phyloP scores from a whole-genome alignment of 2,888 invertebrate genomes.

The Acrobasis consociella region DNA sequence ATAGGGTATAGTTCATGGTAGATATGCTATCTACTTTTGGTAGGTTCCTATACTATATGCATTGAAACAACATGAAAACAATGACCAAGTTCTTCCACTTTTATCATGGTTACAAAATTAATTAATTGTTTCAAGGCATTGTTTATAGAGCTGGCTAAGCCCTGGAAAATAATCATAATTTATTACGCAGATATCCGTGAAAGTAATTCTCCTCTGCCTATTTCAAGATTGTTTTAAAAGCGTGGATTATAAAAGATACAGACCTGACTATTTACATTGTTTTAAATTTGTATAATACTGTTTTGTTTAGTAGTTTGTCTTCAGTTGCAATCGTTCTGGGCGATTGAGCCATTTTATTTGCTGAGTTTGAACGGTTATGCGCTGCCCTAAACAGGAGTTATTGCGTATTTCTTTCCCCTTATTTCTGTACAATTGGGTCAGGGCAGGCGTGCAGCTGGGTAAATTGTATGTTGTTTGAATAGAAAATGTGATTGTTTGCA shows the following conservation, averaged over 20 bases:
- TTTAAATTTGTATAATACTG: neutral
- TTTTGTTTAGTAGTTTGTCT: neutral
- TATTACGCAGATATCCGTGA: neutral
- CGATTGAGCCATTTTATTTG: neutral
- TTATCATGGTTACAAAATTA: neutral
- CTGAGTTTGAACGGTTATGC: slow-evolving; percentile 24
- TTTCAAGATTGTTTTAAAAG: neutral
- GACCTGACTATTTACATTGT: neutral
- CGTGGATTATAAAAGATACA: neutral
- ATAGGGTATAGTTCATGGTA: no score
- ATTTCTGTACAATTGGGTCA: slow-evolving; percentile 20
- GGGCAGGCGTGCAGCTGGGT: neutral
- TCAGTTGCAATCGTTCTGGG: neutral
- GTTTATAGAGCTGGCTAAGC: no score
- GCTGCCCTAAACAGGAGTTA: slow-evolving; percentile 31
- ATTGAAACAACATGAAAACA: neutral
- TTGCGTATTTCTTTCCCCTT: slow-evolving; percentile 31
- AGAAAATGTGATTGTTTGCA: no score
- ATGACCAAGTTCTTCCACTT: neutral
- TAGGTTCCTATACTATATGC: no score
- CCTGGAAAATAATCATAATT: neutral
- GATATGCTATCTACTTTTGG: no score
- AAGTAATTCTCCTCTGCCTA: neutral
- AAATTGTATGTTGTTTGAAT: neutral
- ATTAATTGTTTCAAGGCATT: neutral